Conservation (phyloP, 53 echinoderm and acorn worm genomes). For the Paracentrotus lividus region DNA sequence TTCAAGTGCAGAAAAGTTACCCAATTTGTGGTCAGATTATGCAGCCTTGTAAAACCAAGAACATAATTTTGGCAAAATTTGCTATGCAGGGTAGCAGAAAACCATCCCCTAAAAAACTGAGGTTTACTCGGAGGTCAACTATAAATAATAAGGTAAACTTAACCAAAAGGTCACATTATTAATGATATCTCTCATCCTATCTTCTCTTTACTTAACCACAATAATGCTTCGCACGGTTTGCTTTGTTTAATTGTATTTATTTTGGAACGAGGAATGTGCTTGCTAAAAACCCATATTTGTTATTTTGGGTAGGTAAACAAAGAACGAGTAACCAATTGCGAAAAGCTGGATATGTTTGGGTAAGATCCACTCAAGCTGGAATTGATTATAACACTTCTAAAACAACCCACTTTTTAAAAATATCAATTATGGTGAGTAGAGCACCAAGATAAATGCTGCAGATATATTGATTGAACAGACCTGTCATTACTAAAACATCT, state of each 20-base stretch:
- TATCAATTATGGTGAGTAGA: no score
- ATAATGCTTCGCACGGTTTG: not conserved
- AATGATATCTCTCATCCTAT: not conserved
- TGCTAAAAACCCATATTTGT: slow-evolving; percentile 22
- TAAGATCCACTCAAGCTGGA: not conserved
- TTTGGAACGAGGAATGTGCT: not conserved
- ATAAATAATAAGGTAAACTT: not conserved
- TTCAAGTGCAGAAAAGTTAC: not conserved
- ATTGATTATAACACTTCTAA: not conserved
- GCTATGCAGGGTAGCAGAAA: not conserved
- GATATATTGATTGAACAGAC: not conserved
- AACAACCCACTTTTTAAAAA: no score
- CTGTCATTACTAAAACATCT: not conserved
- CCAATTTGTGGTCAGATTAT: not conserved
- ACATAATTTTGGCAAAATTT: not conserved
- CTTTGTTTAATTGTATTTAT: slow-evolving; percentile 23
- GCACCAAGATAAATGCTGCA: not conserved
- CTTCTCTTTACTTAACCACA: slow-evolving; percentile 8
- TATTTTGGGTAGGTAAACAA: slow-evolving; percentile 12
- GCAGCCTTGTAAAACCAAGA: not conserved
- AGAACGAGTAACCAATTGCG: not conserved
- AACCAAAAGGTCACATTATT: not conserved
- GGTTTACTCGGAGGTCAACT: slow-evolving; percentile 1
- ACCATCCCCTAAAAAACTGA: not conserved
- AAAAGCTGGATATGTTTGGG: not conserved